Evolutionary conservation across 2,113 vertebrate species (phyloP), one percentile per base, ranked within the genome.

Genomic region (Dolichallabes microphthalmus): DNA sequence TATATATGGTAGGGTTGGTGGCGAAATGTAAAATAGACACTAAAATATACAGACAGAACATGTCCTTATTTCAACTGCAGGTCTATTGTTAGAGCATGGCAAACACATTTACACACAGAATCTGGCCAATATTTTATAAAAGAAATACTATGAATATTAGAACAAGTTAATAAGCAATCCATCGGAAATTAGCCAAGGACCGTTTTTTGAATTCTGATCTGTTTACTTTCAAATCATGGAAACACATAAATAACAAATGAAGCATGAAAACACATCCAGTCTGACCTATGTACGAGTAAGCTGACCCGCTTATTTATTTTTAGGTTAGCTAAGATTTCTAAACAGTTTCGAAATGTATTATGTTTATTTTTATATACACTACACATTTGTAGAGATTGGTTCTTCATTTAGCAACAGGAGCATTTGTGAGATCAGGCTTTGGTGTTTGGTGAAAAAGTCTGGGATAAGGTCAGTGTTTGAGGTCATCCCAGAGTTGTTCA

Each of bases 271-370:
- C 80, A 35, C 4, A 35, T 25, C 73, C 57, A 82, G 66, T 30
- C 88, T 79, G 88, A 52, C n/a, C 66, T 22, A 85, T 68, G 69
- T 60, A 82, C 82, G 12, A 61, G 39, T 45, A 6, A 53, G 66
- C 57, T 53, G 87, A 82, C 85, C 85, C 57, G 50, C 60, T 61
- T 30, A 60, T 82, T 85, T 87, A 88, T 87, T 87, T 89, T 87
- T 87, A 89, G 83, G 83, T 53, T 5, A 55, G 32, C 22, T 8
- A 45, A 6, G 45, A 45, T 45, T 45, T 45, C 45, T 45, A 45
- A 45, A 45, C 45, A 2, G 32, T 12, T 17, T 27, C 9, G 4
- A 27, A 25, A 76, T 17, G 19, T 25, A 53, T 12, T 52, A 7
- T 14, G 45, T 74, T 50, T 52, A 4, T 45, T 45, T 45, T 45